These are phyloP conservation scores for Pipistrellus nathusii DNA, from an alignment of 2,797 vertebrate species.

Conservation along the genomic window DNA sequence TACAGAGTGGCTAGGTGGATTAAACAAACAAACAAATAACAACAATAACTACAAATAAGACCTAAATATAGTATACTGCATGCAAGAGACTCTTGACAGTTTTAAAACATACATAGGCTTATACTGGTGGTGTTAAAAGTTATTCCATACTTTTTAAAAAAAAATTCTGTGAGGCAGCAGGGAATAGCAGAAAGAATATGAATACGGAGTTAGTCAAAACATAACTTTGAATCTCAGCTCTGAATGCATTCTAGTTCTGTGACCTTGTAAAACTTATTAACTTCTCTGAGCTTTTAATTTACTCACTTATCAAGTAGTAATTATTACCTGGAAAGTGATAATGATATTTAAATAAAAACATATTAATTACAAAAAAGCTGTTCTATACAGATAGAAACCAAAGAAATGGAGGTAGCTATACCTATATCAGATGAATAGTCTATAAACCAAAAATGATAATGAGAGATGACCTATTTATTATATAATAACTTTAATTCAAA, in stretches of 20 bases:
- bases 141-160: background rate
- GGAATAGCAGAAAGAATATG: background rate
- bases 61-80: background rate
- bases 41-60: background rate
- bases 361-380: background rate
- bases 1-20: background rate
- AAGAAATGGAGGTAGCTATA: background rate
- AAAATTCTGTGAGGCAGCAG: background rate
- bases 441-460: background rate
- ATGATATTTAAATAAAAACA: conserved; percentile 23
- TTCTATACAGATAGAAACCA: background rate
- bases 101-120: background rate
- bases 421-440: background rate
- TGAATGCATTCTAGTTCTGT: background rate
- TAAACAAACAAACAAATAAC: too few relatives aligned
- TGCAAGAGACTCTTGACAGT: background rate
- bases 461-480: background rate
- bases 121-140: background rate
- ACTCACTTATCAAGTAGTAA: background rate
- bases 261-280: background rate
- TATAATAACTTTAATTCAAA: background rate
- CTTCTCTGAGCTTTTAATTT: conserved; percentile 47
- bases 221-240: background rate
- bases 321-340: background rate
- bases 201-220: background rate